Evolutionary conservation across 2,888 invertebrate species (phyloP).

Genomic region (Drosophila trichaetosa): DNA sequence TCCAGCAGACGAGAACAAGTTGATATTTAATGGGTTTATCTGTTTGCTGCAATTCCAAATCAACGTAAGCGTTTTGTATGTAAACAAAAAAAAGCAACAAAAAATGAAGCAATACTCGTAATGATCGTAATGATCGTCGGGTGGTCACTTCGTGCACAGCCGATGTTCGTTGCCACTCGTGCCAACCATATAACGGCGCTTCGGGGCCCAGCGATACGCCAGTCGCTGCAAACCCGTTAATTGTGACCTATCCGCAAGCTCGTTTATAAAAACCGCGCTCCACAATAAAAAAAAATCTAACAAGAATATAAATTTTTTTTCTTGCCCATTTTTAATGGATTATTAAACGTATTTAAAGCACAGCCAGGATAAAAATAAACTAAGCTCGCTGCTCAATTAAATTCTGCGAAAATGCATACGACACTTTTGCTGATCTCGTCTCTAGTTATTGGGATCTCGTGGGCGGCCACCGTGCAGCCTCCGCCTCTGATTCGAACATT

Average conservation of each 20-base stretch:
- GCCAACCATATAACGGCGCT: constrained; percentile 69
- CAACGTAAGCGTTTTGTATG: constrained; percentile 49
- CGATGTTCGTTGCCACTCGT: constrained; percentile 36
- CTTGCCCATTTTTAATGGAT: constrained; percentile 34
- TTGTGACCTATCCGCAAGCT: constrained; percentile 51
- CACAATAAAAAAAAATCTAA: background rate
- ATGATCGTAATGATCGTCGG: constrained; percentile 25
- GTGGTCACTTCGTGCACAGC: constrained; percentile 40
- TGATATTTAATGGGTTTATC: constrained; percentile 57
- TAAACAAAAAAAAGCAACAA: background rate
- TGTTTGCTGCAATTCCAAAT: constrained; percentile 56
- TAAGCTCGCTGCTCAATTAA: constrained; percentile 10
- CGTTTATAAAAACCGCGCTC: constrained; percentile 5
- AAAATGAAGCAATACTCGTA: background rate
- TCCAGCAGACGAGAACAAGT: constrained; percentile 7
- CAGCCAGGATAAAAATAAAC: constrained; percentile 46
- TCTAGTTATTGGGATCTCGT: constrained; percentile 23
- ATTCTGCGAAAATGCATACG: constrained; percentile 39
- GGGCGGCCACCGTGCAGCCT: constrained; percentile 66
- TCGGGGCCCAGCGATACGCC: constrained; percentile 51
- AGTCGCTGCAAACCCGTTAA: constrained; percentile 62
- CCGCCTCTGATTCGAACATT: constrained; percentile 72
- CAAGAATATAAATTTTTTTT: background rate
- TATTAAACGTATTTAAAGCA: constrained; percentile 34
- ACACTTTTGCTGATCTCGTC: constrained; percentile 24